A percentile compares a stretch with the other conserved stretches of the same genome.
Conservation (phyloP, 2,113 vertebrate species). For the Anseranas semipalmata region DNA sequence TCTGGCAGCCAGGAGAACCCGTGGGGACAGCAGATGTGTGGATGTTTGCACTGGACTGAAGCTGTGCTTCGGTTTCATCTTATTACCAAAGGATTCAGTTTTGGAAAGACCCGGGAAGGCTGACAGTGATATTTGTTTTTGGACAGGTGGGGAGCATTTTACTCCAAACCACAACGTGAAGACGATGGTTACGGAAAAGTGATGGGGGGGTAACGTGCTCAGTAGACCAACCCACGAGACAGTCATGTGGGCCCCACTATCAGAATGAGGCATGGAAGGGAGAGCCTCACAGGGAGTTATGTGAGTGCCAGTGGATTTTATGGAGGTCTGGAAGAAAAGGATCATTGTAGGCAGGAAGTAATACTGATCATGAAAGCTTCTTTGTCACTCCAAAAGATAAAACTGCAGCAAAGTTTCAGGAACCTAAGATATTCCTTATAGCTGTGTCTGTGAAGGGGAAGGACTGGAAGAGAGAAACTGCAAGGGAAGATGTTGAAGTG, state of each 20-base stretch:
- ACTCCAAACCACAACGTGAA: not conserved
- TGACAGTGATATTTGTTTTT: not conserved
- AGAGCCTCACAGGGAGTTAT: not conserved
- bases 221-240: not conserved
- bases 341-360: not conserved
- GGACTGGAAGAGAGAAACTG: not conserved
- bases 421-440: not conserved
- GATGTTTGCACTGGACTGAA: constrained; percentile 1
- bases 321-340: not conserved
- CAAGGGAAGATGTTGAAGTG: not conserved
- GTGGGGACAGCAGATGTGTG: constrained; percentile 19
- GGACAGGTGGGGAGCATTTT: not conserved
- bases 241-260: not conserved
- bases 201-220: not conserved
- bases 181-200: not conserved
- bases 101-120: not conserved
- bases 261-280: not conserved
- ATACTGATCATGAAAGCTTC: not conserved
- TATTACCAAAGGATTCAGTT: not conserved
- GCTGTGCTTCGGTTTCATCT: not conserved
- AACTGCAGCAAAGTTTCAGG: not conserved
- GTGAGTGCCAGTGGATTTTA: not conserved
- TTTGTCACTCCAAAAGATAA: not conserved
- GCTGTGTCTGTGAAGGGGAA: not conserved
- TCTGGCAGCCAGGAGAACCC: constrained; percentile 1